Conservation (phyloP, 1,140 invertebrate genomes). For the Pemphigus obesinymphae region DNA sequence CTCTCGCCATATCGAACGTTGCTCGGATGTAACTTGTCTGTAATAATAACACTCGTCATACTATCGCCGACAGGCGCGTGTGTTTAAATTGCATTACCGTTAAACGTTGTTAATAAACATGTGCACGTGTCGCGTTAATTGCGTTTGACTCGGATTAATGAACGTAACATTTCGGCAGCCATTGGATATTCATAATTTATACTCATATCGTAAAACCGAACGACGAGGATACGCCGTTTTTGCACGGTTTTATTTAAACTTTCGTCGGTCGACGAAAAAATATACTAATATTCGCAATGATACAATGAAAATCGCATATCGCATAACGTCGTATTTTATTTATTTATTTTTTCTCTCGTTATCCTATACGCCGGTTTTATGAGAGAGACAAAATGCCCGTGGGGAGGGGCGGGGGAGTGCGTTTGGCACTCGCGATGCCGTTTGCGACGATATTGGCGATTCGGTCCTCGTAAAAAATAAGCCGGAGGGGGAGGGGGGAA, state of each 20-base stretch:
- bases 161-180: not conserved
- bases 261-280: not conserved
- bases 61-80: not conserved
- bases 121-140: not conserved
- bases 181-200: not conserved
- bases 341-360: too few relatives aligned
- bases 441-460: not conserved
- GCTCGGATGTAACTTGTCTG: not conserved
- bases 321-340: too few relatives aligned
- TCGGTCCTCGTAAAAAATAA: slow-evolving; percentile 16
- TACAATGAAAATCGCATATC: too few relatives aligned
- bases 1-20: not conserved
- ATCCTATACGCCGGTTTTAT: too few relatives aligned
- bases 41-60: not conserved
- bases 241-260: too few relatives aligned
- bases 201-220: too few relatives aligned
- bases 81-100: slow-evolving; percentile 6
- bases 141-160: slow-evolving; percentile 19
- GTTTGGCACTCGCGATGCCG: too few relatives aligned
- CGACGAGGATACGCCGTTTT: too few relatives aligned
- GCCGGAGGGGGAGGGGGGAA: too few relatives aligned
- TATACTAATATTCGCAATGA: not conserved
- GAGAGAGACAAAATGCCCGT: too few relatives aligned
- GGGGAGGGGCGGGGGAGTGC: too few relatives aligned
- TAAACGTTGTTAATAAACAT: slow-evolving; percentile 3